phyloP scores from a whole-genome alignment of 2,888 invertebrate genomes.

The Orchesella flavescens region DNA sequence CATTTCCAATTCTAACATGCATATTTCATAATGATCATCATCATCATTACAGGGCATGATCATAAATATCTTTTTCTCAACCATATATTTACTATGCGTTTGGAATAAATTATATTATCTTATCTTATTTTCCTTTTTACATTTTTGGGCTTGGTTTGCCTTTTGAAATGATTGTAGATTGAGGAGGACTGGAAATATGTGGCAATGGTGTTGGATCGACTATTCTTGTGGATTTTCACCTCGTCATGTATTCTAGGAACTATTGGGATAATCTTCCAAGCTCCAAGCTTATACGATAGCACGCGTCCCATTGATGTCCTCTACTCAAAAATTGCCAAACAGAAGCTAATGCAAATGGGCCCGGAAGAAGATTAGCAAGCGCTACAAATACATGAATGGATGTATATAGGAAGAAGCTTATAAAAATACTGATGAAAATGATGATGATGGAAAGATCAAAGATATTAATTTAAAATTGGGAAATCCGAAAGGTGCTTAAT shows the following conservation, averaged over 20 bases:
- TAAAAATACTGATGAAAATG: neutral
- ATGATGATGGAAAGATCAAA: neutral
- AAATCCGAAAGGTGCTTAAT: too few relatives aligned
- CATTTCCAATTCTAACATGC: too few relatives aligned
- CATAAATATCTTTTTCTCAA: too few relatives aligned
- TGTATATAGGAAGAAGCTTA: neutral
- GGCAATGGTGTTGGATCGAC: slow-evolving; percentile 96
- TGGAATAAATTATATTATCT: neutral
- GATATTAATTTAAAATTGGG: neutral
- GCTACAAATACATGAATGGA: neutral
- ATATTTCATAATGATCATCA: too few relatives aligned
- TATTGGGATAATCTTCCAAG: slow-evolving; percentile 92
- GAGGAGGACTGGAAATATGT: slow-evolving; percentile 99
- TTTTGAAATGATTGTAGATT: slow-evolving; percentile 82
- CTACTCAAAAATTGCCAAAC: slow-evolving; percentile 92
- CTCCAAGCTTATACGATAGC: slow-evolving; percentile 93
- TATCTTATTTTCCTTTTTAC: neutral
- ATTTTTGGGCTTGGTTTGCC: neutral
- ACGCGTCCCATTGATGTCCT: slow-evolving; percentile 80
- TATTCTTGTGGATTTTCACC: slow-evolving; percentile 97
- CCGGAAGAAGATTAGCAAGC: slow-evolving; percentile 78
- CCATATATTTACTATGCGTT: too few relatives aligned
- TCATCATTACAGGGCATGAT: too few relatives aligned
- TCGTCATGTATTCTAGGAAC: slow-evolving; percentile 94
- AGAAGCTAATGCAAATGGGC: slow-evolving; percentile 91